Conservation (phyloP, 2,888 invertebrate genomes). For the Drosophila meridionalis region DNA sequence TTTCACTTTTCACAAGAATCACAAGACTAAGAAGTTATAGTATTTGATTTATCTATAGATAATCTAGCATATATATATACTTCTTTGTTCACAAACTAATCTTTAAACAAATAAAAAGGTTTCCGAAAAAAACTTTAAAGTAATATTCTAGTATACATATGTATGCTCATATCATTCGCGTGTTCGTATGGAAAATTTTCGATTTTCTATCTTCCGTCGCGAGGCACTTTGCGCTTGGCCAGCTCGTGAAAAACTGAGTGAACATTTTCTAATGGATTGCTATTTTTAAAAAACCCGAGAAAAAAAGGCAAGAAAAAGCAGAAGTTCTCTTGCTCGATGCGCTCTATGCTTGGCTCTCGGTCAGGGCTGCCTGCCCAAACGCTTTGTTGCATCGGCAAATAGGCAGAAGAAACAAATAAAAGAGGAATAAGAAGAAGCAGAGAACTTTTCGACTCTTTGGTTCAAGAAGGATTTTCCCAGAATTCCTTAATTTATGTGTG, state of each 20-base stretch:
- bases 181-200: conserved; percentile 46
- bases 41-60: conserved; percentile 3
- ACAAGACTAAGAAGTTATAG: conserved; percentile 7
- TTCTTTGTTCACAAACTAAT: conserved; percentile 14
- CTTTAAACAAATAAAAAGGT: conserved; percentile 10
- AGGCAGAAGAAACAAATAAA: not conserved
- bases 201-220: conserved; percentile 50
- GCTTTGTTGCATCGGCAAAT: conserved; percentile 22
- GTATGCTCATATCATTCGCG: conserved; percentile 40
- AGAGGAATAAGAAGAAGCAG: too few relatives aligned
- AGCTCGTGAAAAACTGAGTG: conserved; percentile 84
- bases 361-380: conserved; percentile 22
- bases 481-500: conserved; percentile 48
- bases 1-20: conserved; percentile 54
- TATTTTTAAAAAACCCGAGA: conserved; percentile 81
- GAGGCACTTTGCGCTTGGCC: conserved; percentile 80
- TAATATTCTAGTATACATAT: conserved; percentile 50
- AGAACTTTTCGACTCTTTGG: conserved; percentile 7
- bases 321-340: conserved; percentile 4
- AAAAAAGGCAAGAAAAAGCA: conserved; percentile 3
- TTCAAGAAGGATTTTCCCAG: conserved; percentile 35
- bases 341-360: conserved; percentile 18
- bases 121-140: conserved; percentile 10
- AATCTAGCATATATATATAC: conserved; percentile 5
- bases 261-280: conserved; percentile 59